Evolutionary conservation across 2,797 vertebrate genomes (phyloP), one percentile per base, ranked within the genome.

Genomic region (Propithecus deckenii): DNA sequence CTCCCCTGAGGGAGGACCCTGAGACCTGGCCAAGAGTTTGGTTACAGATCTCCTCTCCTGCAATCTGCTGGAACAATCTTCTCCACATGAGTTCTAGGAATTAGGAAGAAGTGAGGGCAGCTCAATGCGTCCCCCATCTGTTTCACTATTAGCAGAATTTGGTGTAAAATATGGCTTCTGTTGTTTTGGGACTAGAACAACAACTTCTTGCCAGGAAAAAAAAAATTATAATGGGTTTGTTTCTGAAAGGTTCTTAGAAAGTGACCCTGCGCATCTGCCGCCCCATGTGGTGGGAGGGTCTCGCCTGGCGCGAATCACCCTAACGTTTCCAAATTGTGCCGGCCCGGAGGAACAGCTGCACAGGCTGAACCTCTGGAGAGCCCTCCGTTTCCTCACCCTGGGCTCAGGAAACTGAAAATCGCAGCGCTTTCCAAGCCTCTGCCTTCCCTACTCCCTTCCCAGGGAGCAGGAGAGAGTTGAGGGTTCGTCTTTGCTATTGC

Each of bases 181-280:
- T 65, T 91, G 79, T 80, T 72, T 46, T 6, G 78, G 81, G 43
- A 71, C 67, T 67, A 55, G 35, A 50, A 30, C 25, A 88, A 71
- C 17, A 67, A n/a, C 35, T 57, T 94, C 85, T 86, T 79, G 43
- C 72, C 86, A 88, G 79, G 30, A 50, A 46, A 65, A 48, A 32
- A 94, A 38, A 80, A 76, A 22, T 57, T 84, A 71, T 75, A 55
- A 48, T 20, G 41, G n/a, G 43, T 32, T 94, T 94, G 69, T 91
- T 95, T 91, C 83, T 92, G 35, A 72, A 86, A 86, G 32, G 14
- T 91, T 93, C 86, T 94, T 95, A 79, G 76, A 95, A 81, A 93
- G 93, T 71, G 50, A 79, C 74, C 71, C 22, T 85, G 61, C 83
- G 74, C 93, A 93, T 89, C 87, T 90, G 93, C 57, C 20, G 15